Base-by-base conservation (phyloP, 1,140 invertebrate genomes). In the Drosophila funebris region DNA sequence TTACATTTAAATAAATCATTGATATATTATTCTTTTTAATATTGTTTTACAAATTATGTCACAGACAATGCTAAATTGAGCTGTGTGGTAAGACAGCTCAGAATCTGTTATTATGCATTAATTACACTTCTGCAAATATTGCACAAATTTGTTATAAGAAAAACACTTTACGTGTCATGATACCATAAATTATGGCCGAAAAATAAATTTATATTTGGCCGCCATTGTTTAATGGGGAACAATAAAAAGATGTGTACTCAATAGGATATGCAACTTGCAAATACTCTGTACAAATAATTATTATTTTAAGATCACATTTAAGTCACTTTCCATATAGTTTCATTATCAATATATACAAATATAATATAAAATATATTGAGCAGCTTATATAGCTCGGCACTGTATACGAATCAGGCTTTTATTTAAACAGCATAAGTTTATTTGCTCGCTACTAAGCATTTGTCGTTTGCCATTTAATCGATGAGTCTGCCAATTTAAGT, bases 401-500 rank as follows among this genome's bases (percentile, higher is more conserved):
- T 31, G 18, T 39, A 46, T 46, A 50, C 41, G 58, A 57, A 48
- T 20, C 8, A 22, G 39, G 18, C 27, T 54, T 62, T 78, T 14
- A 57, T 69, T 63, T 56, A 31, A 73, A 43, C 54, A 24, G 27
- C 22, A 29, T 62, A 31, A 64, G 84, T 78, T 75, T 75, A 82
- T 78, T 60, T 56, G 46, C 60, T 36, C 29, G 43, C 2, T 18
- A 53, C 29, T 33, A 36, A 66, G 29, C 41, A 78, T 78, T 77
- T 82, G 74, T 82, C 73, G 73, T 73, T 84, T 71, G 75, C 64
- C 75, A 79, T 78, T 82, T 84, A 68, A 74, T 39, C 63, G 62
- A 68, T 44, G 52, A 39, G 7, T 31, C 44, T 14, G 27, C 20
- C 44, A 43, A 67, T 61, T 73, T 76, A 48, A 52, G 43, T 24